Evolutionary conservation across 2,888 invertebrate genomes (phyloP).

Genomic region (Carcina quercana): DNA sequence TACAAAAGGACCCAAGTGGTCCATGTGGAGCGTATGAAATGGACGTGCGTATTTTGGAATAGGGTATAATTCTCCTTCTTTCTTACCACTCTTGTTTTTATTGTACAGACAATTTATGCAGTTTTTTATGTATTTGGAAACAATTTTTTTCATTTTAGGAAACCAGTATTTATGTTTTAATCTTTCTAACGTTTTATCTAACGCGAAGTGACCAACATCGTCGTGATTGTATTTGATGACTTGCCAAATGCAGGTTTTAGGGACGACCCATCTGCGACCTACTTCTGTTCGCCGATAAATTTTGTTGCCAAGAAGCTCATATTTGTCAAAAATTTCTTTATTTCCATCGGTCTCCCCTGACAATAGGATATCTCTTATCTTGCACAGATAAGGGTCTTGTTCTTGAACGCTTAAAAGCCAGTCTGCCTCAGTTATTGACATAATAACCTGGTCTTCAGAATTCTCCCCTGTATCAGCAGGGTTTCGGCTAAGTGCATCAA

Average conservation of each 20-base stretch:
- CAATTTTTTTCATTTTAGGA: slow-evolving; percentile 9
- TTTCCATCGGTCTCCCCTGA: slow-evolving; percentile 20
- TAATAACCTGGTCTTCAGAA: slow-evolving; percentile 21
- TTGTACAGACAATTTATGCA: slow-evolving; percentile 30
- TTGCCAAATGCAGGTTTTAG: slow-evolving; percentile 23
- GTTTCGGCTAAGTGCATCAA: slow-evolving; percentile 17
- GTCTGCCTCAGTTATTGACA: slow-evolving; percentile 8
- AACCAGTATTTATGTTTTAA: slow-evolving; percentile 16
- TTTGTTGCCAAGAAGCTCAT: slow-evolving; percentile 21
- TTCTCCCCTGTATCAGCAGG: no score
- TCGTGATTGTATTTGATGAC: slow-evolving; percentile 23
- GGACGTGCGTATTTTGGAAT: slow-evolving; percentile 21
- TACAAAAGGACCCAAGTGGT: slow-evolving; percentile 26
- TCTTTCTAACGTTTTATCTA: slow-evolving; percentile 22
- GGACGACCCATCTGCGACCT: slow-evolving; percentile 25
- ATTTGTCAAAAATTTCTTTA: slow-evolving; percentile 18
- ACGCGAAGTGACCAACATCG: slow-evolving; percentile 25
- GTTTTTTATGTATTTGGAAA: slow-evolving; percentile 25
- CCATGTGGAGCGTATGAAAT: slow-evolving; percentile 26
- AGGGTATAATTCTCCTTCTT: slow-evolving; percentile 15
- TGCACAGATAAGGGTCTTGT: slow-evolving; percentile 15
- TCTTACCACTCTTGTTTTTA: slow-evolving; percentile 21
- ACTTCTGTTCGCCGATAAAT: slow-evolving; percentile 19
- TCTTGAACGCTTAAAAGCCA: slow-evolving; percentile 20
- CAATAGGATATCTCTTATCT: slow-evolving; percentile 11